Percentiles rank a stretch among this genome's conserved stretches.
Evolutionary conservation across 2,888 invertebrate species (phyloP).

Genomic region (Macrostomum cliftonense): DNA sequence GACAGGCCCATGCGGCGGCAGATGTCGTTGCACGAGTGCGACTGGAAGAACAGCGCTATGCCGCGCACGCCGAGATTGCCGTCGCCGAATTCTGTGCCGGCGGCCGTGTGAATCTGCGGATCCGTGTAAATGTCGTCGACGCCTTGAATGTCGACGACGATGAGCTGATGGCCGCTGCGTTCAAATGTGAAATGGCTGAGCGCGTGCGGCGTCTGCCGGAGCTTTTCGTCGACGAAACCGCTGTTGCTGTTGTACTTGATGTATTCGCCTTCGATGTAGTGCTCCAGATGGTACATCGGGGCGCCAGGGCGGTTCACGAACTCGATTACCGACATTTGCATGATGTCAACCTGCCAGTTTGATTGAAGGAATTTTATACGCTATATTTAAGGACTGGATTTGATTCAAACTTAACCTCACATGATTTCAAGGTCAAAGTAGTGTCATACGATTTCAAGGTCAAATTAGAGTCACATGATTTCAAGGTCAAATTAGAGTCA

Average conservation of each 20-base stretch:
- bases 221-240: slow-evolving; percentile 42
- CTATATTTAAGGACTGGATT: too few species aligned
- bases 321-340: slow-evolving; percentile 10
- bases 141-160: slow-evolving; percentile 45
- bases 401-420: too few species aligned
- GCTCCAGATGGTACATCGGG: slow-evolving; percentile 41
- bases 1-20: slow-evolving; percentile 41
- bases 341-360: slow-evolving; percentile 8
- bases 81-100: slow-evolving; percentile 41
- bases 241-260: slow-evolving; percentile 46
- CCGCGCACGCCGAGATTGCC: slow-evolving; percentile 44
- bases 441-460: too few species aligned
- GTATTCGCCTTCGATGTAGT: slow-evolving; percentile 45
- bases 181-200: slow-evolving; percentile 47
- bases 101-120: slow-evolving; percentile 43
- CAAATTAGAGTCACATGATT: too few species aligned
- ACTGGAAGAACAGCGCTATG: slow-evolving; percentile 45
- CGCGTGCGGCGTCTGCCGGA: slow-evolving; percentile 43
- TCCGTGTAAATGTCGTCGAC: slow-evolving; percentile 46
- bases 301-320: slow-evolving; percentile 5
- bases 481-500: too few species aligned
- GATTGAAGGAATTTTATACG: too few species aligned
- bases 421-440: too few species aligned
- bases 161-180: slow-evolving; percentile 43
- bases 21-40: slow-evolving; percentile 43